These are phyloP conservation scores for Montipora capitata DNA, from an alignment of 92 coral and sea anemone genomes.

Conservation along the genomic window DNA sequence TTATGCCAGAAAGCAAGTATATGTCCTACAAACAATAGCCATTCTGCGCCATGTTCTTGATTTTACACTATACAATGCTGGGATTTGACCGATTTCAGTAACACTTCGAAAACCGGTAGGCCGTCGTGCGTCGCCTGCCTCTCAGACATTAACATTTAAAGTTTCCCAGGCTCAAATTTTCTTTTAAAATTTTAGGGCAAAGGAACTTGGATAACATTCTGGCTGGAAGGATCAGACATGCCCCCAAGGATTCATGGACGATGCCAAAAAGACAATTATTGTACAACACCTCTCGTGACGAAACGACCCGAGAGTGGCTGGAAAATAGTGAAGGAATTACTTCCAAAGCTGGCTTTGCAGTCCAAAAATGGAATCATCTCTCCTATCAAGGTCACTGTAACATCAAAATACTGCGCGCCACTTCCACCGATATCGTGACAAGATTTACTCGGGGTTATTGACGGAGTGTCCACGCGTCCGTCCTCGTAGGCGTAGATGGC, in stretches of 20 bases:
- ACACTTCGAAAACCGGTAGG: no score
- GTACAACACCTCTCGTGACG: not conserved
- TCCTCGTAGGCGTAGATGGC: not conserved
- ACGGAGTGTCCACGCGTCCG: not conserved
- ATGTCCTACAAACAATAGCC: no score
- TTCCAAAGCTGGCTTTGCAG: constrained; percentile 79
- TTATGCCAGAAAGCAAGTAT: no score
- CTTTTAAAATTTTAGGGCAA: constrained; percentile 70
- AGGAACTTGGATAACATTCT: constrained; percentile 91
- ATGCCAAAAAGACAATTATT: constrained; percentile 55
- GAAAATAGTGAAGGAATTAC: constrained; percentile 78
- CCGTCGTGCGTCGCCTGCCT: no score
- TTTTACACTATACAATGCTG: no score
- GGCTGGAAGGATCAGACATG: constrained; percentile 81
- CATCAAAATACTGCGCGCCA: constrained; percentile 65
- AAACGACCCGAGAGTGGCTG: constrained; percentile 60
- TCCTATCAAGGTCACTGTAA: constrained; percentile 44
- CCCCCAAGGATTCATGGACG: constrained; percentile 55
- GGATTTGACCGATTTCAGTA: no score
- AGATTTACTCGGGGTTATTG: not conserved
- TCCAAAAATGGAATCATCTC: constrained; percentile 56
- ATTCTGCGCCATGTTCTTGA: no score
- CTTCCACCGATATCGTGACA: constrained; percentile 46
- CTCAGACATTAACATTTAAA: no score
- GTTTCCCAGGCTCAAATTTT: not conserved